Evolutionary conservation across 2,888 invertebrate species (phyloP).

Genomic region (Tricholauxania praeusta): DNA sequence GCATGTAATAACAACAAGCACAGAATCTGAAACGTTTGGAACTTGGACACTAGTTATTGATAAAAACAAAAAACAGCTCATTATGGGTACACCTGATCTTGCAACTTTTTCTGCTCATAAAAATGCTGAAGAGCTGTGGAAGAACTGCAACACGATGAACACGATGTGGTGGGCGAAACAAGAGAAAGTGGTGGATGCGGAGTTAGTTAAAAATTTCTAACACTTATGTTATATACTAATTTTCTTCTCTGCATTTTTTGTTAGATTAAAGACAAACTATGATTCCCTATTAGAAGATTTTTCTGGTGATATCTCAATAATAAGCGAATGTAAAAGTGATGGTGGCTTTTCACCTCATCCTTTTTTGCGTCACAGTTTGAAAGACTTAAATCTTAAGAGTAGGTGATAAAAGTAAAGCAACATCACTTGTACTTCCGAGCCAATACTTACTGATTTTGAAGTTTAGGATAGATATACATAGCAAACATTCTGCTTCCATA

Average conservation of each 20-base stretch:
- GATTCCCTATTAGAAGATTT: conserved; percentile 56
- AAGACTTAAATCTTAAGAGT: conserved; percentile 50
- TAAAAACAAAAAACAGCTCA: conserved; percentile 41
- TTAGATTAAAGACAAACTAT: conserved; percentile 19
- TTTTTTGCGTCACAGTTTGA: no score
- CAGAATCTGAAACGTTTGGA: conserved; percentile 57
- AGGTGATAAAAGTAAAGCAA: conserved; percentile 17
- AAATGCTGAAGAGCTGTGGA: conserved; percentile 33
- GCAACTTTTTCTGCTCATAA: conserved; percentile 7
- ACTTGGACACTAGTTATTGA: conserved; percentile 63
- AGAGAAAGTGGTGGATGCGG: conserved; percentile 30
- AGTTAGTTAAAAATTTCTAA: conserved; percentile 39
- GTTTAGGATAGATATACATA: conserved; percentile 13
- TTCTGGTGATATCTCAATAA: conserved; percentile 66
- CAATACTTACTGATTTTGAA: not conserved
- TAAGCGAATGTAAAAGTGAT: no score
- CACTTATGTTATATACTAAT: not conserved
- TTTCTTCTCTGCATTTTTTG: not conserved
- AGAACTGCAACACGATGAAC: conserved; percentile 24
- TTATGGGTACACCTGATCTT: not conserved
- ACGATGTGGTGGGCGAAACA: conserved; percentile 25
- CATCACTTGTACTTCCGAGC: conserved; percentile 8
- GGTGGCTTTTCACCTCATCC: no score
- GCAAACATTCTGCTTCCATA: conserved; percentile 27
- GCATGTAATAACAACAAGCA: conserved; percentile 56